phyloP scores from a whole-genome alignment of 2,113 vertebrate genomes.

The Eulemur macaco region DNA sequence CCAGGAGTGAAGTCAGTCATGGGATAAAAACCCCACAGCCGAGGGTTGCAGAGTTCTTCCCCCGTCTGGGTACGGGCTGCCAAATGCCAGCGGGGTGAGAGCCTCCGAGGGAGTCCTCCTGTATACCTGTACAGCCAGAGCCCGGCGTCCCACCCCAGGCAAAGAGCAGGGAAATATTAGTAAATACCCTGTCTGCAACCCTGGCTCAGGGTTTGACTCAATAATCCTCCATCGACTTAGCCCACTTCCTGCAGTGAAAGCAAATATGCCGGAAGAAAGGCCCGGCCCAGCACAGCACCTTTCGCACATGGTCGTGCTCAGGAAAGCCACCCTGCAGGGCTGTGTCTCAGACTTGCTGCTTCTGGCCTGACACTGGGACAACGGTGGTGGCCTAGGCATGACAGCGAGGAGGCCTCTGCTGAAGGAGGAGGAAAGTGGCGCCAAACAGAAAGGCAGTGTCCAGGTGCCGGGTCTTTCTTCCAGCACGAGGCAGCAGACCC shows the following conservation, averaged over 20 bases:
- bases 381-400: neutral
- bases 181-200: neutral
- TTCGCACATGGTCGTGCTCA: neutral
- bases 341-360: neutral
- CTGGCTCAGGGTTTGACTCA: neutral
- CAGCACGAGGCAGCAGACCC: neutral
- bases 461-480: neutral
- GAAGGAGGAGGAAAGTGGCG: too few species aligned
- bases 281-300: neutral
- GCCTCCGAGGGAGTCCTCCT: too few species aligned
- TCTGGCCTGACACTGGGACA: neutral
- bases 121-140: neutral
- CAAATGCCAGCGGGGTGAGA: neutral
- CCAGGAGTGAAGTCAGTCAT: neutral
- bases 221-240: neutral
- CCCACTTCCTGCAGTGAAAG: conserved; percentile 21
- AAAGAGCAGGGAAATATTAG: neutral
- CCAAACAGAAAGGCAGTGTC: neutral
- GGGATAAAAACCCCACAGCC: neutral
- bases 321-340: neutral
- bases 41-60: neutral
- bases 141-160: neutral
- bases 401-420: too few species aligned
- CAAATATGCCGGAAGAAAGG: neutral
- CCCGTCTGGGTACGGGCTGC: neutral